Conservation (phyloP, 2,888 invertebrate genomes). For the Philereme vetulata region DNA sequence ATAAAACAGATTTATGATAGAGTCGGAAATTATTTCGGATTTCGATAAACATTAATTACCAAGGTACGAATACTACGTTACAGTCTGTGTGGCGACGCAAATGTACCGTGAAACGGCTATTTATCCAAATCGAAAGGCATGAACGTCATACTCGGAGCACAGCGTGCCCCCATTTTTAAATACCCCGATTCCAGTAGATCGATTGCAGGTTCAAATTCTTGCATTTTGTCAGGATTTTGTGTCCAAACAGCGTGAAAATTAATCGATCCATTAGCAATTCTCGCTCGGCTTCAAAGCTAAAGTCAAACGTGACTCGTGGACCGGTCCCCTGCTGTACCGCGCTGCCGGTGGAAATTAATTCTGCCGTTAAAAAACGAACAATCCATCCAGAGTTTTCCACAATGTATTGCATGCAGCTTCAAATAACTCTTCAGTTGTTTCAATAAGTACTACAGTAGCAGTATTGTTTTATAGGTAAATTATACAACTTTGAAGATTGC, state of each 20-base stretch:
- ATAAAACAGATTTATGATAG: constrained; percentile 53
- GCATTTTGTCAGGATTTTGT: constrained; percentile 62
- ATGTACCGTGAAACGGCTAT: constrained; percentile 17
- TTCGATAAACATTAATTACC: constrained; percentile 38
- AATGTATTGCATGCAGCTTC: constrained; percentile 56
- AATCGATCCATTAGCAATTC: constrained; percentile 80
- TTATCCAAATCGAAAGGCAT: constrained; percentile 12
- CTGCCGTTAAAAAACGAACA: constrained; percentile 60
- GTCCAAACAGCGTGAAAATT: constrained; percentile 77
- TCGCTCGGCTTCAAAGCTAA: constrained; percentile 68
- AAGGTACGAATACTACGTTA: not conserved
- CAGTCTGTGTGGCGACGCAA: constrained; percentile 9
- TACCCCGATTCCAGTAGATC: not conserved
- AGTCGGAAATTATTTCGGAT: constrained; percentile 42
- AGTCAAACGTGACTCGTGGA: constrained; percentile 73
- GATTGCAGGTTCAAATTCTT: constrained; percentile 51
- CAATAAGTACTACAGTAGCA: constrained; percentile 41
- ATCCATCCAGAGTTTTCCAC: constrained; percentile 57
- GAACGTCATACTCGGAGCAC: constrained; percentile 8
- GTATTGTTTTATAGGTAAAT: constrained; percentile 42
- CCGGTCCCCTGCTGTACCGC: constrained; percentile 61
- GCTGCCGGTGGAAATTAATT: constrained; percentile 62
- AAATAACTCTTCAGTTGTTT: constrained; percentile 52
- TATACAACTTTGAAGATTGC: constrained; percentile 48
- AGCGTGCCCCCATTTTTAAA: not conserved